A percentile compares a stretch with the other conserved stretches of the same genome.
Conservation (phyloP, 2,797 vertebrate species). For the Intellagama lesueurii region DNA sequence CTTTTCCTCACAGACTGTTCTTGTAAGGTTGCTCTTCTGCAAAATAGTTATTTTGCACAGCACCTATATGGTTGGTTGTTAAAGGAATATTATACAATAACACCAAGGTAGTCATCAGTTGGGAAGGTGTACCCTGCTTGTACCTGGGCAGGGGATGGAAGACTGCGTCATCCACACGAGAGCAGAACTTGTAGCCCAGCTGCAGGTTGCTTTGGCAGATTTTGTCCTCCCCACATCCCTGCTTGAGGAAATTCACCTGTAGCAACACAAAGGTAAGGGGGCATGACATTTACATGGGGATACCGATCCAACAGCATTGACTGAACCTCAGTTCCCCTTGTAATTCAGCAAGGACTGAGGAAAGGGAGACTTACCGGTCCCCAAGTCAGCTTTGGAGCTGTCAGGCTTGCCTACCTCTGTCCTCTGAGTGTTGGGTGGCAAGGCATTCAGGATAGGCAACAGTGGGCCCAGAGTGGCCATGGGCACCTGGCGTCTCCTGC, state of each 20-base stretch:
- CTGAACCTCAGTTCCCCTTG: background rate
- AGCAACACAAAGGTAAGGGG: background rate
- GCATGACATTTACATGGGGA: background rate
- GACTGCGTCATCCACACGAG: slow-evolving; percentile 78
- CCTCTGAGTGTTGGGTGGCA: slow-evolving; percentile 83
- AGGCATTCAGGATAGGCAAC: slow-evolving; percentile 83
- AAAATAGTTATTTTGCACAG: background rate
- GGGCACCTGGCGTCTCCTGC: slow-evolving; percentile 73
- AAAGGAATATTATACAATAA: background rate
- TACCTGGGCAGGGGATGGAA: slow-evolving; percentile 88
- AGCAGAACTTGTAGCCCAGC: slow-evolving; percentile 86
- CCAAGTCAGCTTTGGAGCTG: background rate
- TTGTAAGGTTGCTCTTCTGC: too few relatives aligned
- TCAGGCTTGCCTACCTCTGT: slow-evolving; percentile 82
- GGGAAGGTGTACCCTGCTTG: slow-evolving; percentile 42
- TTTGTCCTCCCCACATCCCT: slow-evolving; percentile 92
- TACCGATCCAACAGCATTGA: background rate
- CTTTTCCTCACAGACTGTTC: too few relatives aligned
- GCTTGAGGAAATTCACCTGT: slow-evolving; percentile 92
- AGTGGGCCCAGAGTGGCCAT: slow-evolving; percentile 80
- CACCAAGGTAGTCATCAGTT: background rate
- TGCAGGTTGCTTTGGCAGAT: slow-evolving; percentile 95
- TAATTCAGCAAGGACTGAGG: background rate
- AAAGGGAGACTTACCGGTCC: too few relatives aligned
- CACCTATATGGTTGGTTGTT: background rate